Evolutionary conservation across 2,797 vertebrate species (phyloP), one percentile per base, ranked within the genome.

Genomic region (Florisuga fusca): DNA sequence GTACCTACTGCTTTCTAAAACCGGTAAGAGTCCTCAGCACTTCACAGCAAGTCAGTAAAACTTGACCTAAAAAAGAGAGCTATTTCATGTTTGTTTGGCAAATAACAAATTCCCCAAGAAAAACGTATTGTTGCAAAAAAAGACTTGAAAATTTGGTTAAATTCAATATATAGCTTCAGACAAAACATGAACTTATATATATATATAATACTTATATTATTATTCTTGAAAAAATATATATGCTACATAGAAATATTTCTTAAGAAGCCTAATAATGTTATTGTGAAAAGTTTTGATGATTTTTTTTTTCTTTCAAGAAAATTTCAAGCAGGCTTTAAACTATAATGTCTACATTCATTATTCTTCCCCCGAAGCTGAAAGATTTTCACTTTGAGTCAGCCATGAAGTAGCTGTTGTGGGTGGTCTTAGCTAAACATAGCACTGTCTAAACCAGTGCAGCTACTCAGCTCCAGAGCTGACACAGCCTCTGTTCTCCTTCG

Each of bases 1-100:
- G 53, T 83, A 85, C 29, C 50, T 64, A 53, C 50, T 68, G 25
- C 64, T 86, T 94, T 88, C n/a, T 61, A 89, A 75, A 92, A 93
- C 51, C 41, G 81, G 46, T 53, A 38, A 53, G 23, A 87, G 29
- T 58, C 62, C 50, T 77, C 26, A 68, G 13, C 25, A 77, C 41
- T 36, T 89, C 38, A 23, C 58, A 51, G 51, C 29, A 87, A 72
- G 36, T 22, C 10, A 5, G 82, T 43, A 68, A 83, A 89, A 78
- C 45, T 22, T 67, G 10, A 67, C 53, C 36, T 89, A 76, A 36
- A 85, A 61, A 73, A 80, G 64, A 71, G 10, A 53, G 10, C 5
- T 62, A 53, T 57, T 25, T 48, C 34, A 26, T 33, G 7, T 50
- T 69, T 76, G 8, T 53, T 74, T 61, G 53, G 50, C 61, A 93